Conservation (phyloP, 2,888 invertebrate genomes). For the Drosophila siamana region DNA sequence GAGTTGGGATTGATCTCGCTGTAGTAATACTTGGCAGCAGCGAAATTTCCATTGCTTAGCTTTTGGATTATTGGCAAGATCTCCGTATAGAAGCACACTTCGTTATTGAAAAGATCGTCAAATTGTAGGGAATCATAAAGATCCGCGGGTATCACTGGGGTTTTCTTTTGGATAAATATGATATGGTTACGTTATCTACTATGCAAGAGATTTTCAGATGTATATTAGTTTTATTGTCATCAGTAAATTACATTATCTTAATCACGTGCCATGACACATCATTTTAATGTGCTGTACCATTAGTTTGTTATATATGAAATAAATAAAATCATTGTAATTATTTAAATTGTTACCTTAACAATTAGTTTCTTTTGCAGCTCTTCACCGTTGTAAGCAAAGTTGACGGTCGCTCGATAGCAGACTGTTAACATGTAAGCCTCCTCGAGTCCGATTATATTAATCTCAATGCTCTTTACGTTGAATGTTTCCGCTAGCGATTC, state of each 20-base stretch:
- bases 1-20: slow-evolving; percentile 63
- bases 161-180: slow-evolving; percentile 71
- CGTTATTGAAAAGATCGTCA: slow-evolving; percentile 79
- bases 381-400: slow-evolving; percentile 57
- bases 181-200: not conserved
- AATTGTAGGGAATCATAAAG: slow-evolving; percentile 76
- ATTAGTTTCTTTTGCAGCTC: slow-evolving; percentile 57
- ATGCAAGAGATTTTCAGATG: not conserved
- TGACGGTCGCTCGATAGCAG: slow-evolving; percentile 77
- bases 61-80: slow-evolving; percentile 76
- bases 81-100: slow-evolving; percentile 78
- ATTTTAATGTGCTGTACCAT: not conserved
- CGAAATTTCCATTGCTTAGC: slow-evolving; percentile 49
- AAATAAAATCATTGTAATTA: not conserved
- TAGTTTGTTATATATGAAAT: slow-evolving; percentile 1
- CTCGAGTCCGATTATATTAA: slow-evolving; percentile 69
- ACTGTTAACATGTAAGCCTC: slow-evolving; percentile 82
- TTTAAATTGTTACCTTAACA: slow-evolving; percentile 77
- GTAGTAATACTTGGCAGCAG: slow-evolving; percentile 79
- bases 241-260: slow-evolving; percentile 1
- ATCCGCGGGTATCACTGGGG: slow-evolving; percentile 73
- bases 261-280: not conserved
- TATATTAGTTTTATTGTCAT: not conserved
- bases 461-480: slow-evolving; percentile 54
- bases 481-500: slow-evolving; percentile 40